These are phyloP conservation scores for Lepidurus packardi DNA, from an alignment of 1,140 invertebrate genomes.

Conservation along the genomic window DNA sequence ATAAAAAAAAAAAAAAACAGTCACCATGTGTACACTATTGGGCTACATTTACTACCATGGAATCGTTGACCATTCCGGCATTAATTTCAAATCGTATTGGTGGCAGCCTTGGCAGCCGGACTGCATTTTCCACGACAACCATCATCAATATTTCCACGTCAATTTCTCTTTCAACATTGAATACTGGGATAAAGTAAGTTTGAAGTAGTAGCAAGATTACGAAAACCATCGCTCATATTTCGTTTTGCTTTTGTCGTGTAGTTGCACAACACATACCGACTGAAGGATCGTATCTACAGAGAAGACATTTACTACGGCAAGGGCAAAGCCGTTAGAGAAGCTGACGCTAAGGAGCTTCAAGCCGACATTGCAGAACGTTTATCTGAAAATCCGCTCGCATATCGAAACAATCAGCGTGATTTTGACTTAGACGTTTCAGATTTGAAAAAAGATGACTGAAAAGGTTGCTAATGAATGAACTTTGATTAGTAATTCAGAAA, in stretches of 20 bases:
- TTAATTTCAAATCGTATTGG: constrained; percentile 65
- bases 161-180: constrained; percentile 67
- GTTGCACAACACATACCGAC: constrained; percentile 60
- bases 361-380: constrained; percentile 48
- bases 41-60: constrained; percentile 67
- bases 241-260: constrained; percentile 27
- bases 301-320: constrained; percentile 60
- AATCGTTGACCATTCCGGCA: constrained; percentile 67
- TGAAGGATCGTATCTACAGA: constrained; percentile 57
- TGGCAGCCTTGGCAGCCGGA: constrained; percentile 72
- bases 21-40: constrained; percentile 51
- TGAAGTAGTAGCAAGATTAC: not conserved
- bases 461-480: not conserved
- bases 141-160: constrained; percentile 70
- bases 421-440: constrained; percentile 31
- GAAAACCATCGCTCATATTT: not conserved
- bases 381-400: constrained; percentile 51
- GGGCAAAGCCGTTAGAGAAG: constrained; percentile 50
- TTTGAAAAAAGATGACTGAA: constrained; percentile 31
- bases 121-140: constrained; percentile 67
- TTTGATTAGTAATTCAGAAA: not conserved
- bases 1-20: constrained; percentile 49
- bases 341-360: constrained; percentile 46
- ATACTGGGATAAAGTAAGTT: constrained; percentile 58
- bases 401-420: constrained; percentile 38